Conservation (phyloP, 1,140 invertebrate species). For the Metopolophium dirhodum region DNA sequence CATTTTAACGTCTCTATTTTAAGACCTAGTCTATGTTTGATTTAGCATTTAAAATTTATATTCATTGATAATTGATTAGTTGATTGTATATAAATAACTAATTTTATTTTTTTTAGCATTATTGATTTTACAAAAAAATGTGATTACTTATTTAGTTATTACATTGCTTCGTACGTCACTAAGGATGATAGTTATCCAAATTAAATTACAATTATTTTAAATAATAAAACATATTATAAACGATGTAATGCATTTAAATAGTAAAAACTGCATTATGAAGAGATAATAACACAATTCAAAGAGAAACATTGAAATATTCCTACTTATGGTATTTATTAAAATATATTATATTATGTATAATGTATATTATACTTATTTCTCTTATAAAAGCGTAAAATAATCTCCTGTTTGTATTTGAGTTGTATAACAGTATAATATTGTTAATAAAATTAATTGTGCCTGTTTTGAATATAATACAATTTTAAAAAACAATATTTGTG, state of each 20-base stretch:
- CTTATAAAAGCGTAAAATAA: not conserved
- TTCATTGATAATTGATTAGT: not conserved
- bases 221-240: too few relatives aligned
- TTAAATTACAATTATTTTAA: too few relatives aligned
- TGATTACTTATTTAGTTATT: too few relatives aligned
- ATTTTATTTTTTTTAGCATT: too few relatives aligned
- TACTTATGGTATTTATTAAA: not conserved
- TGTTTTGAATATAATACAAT: not conserved
- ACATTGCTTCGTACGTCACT: too few relatives aligned
- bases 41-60: not conserved
- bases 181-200: too few relatives aligned
- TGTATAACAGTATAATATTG: not conserved
- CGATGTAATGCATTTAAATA: too few relatives aligned
- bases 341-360: not conserved
- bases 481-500: not conserved
- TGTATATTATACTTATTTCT: not conserved
- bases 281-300: too few relatives aligned
- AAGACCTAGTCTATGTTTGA: not conserved
- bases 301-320: not conserved
- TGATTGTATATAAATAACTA: too few relatives aligned
- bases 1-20: constrained; percentile 5
- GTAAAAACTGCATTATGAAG: not conserved
- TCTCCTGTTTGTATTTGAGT: not conserved
- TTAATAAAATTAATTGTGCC: not conserved
- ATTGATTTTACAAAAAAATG: too few relatives aligned